Evolutionary conservation across 2,888 invertebrate species (phyloP), one percentile per base, ranked within the genome.

Genomic region (Drosophila cracens): DNA sequence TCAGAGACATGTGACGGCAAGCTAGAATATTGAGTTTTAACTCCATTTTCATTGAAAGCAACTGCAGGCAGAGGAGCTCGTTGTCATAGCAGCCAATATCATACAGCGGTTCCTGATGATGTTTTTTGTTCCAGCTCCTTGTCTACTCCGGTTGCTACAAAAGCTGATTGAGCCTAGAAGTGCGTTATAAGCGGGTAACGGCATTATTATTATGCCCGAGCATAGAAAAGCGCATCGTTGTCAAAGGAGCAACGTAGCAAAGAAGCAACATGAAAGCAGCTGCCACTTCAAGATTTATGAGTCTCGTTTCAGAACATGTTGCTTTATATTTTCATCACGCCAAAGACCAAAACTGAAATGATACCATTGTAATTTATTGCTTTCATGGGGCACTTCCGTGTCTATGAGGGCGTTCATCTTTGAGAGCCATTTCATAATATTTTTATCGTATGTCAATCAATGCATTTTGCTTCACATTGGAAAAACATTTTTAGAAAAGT

Each of bases 151-250:
- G 54, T 56, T 40, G 3, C 21, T 31, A 16, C 43, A 16, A 13
- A 34, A 53, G 38, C 61, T 63, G 57, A 57, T 62, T 38, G 51
- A 60, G 61, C 58, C 71, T 61, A 67, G 56, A 38, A 79, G 76
- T 82, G 75, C 70, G 79, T 75, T 75, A 79, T 88, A 88, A 88
- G 90, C 90, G 83, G 80, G 77, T 88, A 80, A 88, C 72, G 78
- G 77, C 57, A 79, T 86, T 82, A 80, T 79, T 74, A 75, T 73
- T 84, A 74, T 48, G 38, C 27, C 11, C 38, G 16, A 52, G 49
- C 58, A 56, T 52, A 48, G 34, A 27, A 60, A 46, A 25, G 33
- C 52, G 54, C 53, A 61, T 43, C 38, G 40, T 40, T 70, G 51
- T 59, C 70, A 59, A 64, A 77, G 34, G 48, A 52, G 59, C 48